phyloP scores from a whole-genome alignment of 2,113 vertebrate genomes.

The Muntiacus reevesi region DNA sequence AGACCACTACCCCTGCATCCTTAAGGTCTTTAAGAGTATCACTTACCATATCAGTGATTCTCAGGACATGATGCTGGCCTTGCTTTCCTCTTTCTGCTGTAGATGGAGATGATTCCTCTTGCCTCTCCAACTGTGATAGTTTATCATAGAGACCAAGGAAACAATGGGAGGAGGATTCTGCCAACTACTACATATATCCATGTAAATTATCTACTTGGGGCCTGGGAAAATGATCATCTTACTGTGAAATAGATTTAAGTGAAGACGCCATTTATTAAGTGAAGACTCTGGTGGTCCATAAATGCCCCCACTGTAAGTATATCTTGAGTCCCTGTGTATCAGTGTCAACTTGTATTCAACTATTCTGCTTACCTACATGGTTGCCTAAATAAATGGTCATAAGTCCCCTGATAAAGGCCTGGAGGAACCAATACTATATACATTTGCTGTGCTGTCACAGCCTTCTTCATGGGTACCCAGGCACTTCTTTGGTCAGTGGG shows the following conservation, averaged over 20 bases:
- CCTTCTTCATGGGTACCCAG: background rate
- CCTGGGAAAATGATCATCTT: background rate
- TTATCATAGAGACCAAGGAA: background rate
- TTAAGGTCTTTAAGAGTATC: background rate
- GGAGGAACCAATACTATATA: rapidly evolving
- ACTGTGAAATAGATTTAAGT: background rate
- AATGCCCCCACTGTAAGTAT: too few relatives aligned
- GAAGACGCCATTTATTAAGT: background rate
- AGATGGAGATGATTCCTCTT: background rate
- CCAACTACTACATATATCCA: background rate
- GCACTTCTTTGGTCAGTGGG: background rate
- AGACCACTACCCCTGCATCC: background rate
- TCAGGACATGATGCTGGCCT: background rate
- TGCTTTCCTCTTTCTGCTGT: background rate
- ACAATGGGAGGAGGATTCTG: background rate
- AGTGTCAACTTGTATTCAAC: background rate
- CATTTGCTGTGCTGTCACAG: rapidly evolving
- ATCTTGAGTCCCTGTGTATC: background rate
- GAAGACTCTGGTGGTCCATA: background rate
- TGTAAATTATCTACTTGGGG: background rate
- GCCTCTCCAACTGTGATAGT: background rate
- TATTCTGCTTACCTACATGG: background rate
- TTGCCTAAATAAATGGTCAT: rapidly evolving
- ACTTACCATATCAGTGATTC: background rate
- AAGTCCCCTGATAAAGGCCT: background rate